Evolutionary conservation across 2,888 invertebrate genomes (phyloP), one percentile per base, ranked within the genome.

Genomic region (Drosophila paranaensis): DNA sequence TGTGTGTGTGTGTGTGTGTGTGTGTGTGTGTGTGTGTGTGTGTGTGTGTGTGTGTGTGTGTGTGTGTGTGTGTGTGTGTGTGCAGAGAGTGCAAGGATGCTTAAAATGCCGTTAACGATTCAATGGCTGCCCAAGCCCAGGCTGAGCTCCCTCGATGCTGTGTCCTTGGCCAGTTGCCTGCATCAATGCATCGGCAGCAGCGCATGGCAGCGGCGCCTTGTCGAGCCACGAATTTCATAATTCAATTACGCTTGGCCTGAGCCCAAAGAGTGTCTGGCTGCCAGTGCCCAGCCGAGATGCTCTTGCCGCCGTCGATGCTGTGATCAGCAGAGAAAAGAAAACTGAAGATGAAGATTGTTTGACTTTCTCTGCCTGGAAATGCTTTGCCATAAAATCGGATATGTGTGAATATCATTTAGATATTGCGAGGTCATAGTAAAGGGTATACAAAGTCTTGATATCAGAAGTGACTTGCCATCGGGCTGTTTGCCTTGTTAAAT

Each of bases 31-130:
- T 20, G 2, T 20, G 27, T 6, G 27, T 2, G 27, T 27, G 27
- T 6, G 27, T 27, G n/a, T n/a, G n/a, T n/a, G 27, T 4, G 27
- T 27, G 27, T 27, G 27, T 4, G 27, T 27, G 27, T 4, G 27
- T 27, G 45, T 43, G 43, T 45, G 43, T 37, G n/a, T 33, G 33
- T 50, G 48, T 35, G 42, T 53, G n/a, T 60, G 30, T 54, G 35
- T 46, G 33, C 51, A 35, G 60, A 78, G 78, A 76, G 64, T 76
- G 79, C 79, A 74, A 76, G 76, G 54, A 66, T 63, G 75, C 54
- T 71, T 67, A 78, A 82, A 81, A 63, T 74, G 60, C 78, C 60
- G 68, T 78, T 75, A 81, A 83, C 81, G 81, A 65, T 81, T 78
- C 75, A 75, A 81, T 83, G 82, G 72, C 61, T 67, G 53, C 58